phyloP scores from a whole-genome alignment of 2,113 vertebrate genomes.

The Ia io region DNA sequence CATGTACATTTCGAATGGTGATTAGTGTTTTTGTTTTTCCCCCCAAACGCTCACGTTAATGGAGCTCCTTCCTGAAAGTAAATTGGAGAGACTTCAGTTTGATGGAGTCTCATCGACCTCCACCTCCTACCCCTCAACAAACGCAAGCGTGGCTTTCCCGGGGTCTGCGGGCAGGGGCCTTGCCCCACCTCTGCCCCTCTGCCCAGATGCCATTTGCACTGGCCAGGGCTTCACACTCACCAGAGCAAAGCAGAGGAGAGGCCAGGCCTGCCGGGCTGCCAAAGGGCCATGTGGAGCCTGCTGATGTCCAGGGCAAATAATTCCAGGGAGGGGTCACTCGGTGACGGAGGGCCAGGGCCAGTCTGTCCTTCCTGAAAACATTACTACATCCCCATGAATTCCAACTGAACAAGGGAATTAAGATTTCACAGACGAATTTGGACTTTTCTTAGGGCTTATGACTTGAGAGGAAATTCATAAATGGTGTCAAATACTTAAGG shows the following conservation, averaged over 20 bases:
- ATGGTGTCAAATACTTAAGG: neutral
- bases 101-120: conserved; percentile 20
- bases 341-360: neutral
- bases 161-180: neutral
- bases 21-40: conserved; percentile 71
- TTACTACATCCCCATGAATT: neutral
- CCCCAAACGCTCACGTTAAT: conserved; percentile 61
- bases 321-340: neutral
- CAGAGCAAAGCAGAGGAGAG: neutral
- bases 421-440: neutral
- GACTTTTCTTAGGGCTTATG: neutral
- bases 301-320: neutral
- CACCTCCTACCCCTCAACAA: neutral
- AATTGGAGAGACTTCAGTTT: conserved; percentile 62
- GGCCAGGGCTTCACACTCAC: neutral
- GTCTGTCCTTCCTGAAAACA: neutral
- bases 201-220: neutral
- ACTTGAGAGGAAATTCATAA: neutral
- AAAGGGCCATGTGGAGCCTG: neutral
- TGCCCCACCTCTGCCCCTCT: neutral
- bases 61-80: conserved; percentile 62
- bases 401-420: neutral
- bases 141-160: neutral
- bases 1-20: conserved; percentile 60
- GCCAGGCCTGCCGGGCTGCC: neutral